Evolutionary conservation across 2,888 invertebrate species (phyloP), one percentile per base, ranked within the genome.

Genomic region (Lysandra coridon): DNA sequence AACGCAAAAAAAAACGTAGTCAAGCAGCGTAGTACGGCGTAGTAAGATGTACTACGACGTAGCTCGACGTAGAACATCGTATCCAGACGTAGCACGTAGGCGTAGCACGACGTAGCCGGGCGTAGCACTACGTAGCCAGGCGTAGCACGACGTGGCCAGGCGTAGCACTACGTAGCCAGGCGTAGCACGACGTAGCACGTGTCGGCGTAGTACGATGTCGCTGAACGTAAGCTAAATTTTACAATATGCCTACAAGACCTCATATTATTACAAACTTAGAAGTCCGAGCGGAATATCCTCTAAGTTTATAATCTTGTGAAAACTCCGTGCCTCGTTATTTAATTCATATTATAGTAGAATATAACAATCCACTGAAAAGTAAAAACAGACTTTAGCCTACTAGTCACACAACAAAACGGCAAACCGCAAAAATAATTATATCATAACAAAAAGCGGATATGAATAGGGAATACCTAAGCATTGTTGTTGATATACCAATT

Each of bases 401-500:
- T 30, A 62, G 6, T 14, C 10, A 64, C 30, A 23, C 62, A 23
- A 64, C 64, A 64, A 30, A 64, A 64, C 30, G 4, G 30, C 30
- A 81, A 81, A 84, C 81, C 84, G 82, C 81, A 83, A 82, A 82
- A 83, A 85, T 82, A 82, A 82, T 83, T 79, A 82, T 82, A 83
- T 84, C 84, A 83, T 84, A 84, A 83, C 83, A 85, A 83, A 86
- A 87, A 88, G 88, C 86, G 85, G 85, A 83, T 82, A 85, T 87
- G 87, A 88, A 87, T 83, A 88, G 89, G 89, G 89, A 88, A 91
- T 89, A 88, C 87, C 88, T 90, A 92, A 92, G 79, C 85, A 92
- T 93, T 93, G 93, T 93, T 90, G 87, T 86, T 85, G 92, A 93
- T 92, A 93, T 93, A 88, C 93, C 93, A 93, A 94, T 94, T 93